These are phyloP conservation scores for Drosophila hamatofila DNA, from an alignment of 2,888 invertebrate species.

Conservation along the genomic window DNA sequence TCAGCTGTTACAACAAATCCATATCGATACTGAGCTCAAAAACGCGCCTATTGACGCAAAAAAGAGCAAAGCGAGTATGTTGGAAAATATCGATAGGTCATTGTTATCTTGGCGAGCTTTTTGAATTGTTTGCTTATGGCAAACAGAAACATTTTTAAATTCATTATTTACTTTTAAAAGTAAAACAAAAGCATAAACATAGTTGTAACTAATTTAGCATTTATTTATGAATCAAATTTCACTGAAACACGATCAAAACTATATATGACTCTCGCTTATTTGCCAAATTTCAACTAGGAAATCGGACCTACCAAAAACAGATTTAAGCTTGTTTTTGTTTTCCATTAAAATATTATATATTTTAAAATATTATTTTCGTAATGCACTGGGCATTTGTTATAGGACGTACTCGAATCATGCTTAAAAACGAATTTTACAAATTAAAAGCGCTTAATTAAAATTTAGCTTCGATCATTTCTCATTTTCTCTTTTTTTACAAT, in stretches of 20 bases:
- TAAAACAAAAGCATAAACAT: background rate
- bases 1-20: background rate
- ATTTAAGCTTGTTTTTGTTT: constrained; percentile 41
- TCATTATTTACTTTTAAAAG: background rate
- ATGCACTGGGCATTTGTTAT: constrained; percentile 23
- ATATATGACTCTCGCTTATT: constrained; percentile 33
- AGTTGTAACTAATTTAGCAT: constrained; percentile 49
- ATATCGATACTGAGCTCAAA: background rate
- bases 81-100: background rate
- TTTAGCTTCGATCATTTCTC: background rate
- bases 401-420: constrained; percentile 67
- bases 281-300: constrained; percentile 51
- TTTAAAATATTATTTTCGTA: constrained; percentile 23
- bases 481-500: constrained; percentile 57
- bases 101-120: background rate
- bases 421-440: constrained; percentile 47
- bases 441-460: constrained; percentile 43
- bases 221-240: constrained; percentile 70
- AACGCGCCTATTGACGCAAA: constrained; percentile 17
- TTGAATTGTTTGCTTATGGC: background rate
- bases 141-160: background rate
- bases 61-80: background rate
- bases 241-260: constrained; percentile 63
- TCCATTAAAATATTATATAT: constrained; percentile 43
- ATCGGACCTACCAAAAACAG: constrained; percentile 51